Base-by-base conservation (phyloP, 2,888 invertebrate species). In the Acronicta aceris region DNA sequence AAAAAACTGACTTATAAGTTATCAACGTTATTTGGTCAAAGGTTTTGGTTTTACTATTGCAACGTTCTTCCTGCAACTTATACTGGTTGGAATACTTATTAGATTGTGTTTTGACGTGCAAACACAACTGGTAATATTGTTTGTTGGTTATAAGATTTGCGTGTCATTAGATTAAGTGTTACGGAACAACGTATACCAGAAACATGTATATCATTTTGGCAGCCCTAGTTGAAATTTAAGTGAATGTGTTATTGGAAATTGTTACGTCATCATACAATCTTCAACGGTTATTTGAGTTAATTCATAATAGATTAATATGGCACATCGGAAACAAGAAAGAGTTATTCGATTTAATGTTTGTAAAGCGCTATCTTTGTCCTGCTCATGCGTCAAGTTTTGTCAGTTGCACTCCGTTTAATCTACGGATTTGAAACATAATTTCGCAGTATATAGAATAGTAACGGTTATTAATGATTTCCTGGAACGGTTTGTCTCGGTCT, bases 141-240 rank as follows among this genome's bases (percentile, higher is more conserved):
- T 62, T 25, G 21, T 21, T 21, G 21, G 21, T 21, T 21, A 57
- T 68, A 76, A 68, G 74, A 43, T 40, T 42, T 56, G 56, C 70
- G 70, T 65, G 54, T 36, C 52, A 48, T 55, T 46, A 65, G 57
- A 50, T 30, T 70, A 77, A 66, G 74, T 49, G 59, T 53, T 48
- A 65, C 64, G 59, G 55, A 65, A 65, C 50, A 53, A 33, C 48
- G 48, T 41, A 40, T 81, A 86, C 84, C 82, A 84, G 82, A 82
- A 84, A 87, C 83, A 84, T 82, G 85, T 82, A 85, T 88, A 89
- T 87, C 80, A 79, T 87, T 93, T 94, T 94, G 94, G 94, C 94
- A 94, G 94, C 94, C 94, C 94, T 92, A 83, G 81, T 84, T 87
- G 82, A 78, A 78, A 70, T 81, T 69, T 56, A 30, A 61, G 57